Evolutionary conservation across 1,140 invertebrate species (phyloP), one percentile per base, ranked within the genome.

Genomic region (Drosophila baimaii): DNA sequence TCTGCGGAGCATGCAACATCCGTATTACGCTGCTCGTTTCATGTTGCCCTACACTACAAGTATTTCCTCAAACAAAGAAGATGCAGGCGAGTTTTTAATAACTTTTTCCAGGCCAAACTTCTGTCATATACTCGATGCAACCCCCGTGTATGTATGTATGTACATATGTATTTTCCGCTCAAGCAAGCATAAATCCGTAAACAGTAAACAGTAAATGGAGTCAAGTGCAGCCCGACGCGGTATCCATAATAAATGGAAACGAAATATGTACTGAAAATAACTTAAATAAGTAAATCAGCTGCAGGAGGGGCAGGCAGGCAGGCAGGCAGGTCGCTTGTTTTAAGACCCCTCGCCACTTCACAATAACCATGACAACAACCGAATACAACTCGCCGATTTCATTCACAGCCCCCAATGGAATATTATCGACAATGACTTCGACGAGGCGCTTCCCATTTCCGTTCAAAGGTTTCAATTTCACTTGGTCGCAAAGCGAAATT

Each of bases 151-250:
- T 76, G 65, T 39, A 65, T 82, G 13, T 19, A 44, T 6, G 1
- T n/a, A n/a, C n/a, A n/a, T 47, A 5, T 77, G 74, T 49, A 59
- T 86, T 86, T 86, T 86, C 66, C 72, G 83, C 83, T 86, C 71
- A 83, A 71, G 83, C 83, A 69, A 86, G 83, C 83, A 77, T 66
- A 86, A 86, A 88, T 86, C 83, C 83, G 83, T 83, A 86, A 86
- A 83, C 84, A 86, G 61, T 73, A 63, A 76, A 63, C 56, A 69
- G 77, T 83, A 86, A 86, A 83, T 86, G 84, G 79, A 88, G 83
- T 86, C 79, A 86, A 86, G 83, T 88, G 82, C 82, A 85, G 46
- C 61, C 58, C 37, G 31, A 52, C 46, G 54, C 52, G 31, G 39
- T 58, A 62, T 31, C 25, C 25, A 47, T 55, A 49, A 55, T 73